Conservation (phyloP, 2,113 vertebrate species). For the Cynocephalus volans region DNA sequence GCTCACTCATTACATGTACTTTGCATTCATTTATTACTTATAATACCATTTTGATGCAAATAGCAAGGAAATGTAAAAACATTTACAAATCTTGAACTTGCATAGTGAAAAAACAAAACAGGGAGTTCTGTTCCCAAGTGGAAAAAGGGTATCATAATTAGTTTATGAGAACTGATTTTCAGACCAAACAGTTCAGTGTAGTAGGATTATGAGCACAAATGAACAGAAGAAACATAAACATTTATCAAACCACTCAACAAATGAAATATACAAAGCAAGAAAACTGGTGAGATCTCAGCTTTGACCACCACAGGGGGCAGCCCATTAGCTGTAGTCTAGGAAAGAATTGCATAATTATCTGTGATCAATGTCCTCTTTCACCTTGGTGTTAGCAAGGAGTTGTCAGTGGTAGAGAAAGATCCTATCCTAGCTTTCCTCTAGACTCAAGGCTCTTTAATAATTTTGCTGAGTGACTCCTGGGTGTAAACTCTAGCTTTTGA, state of each 20-base stretch:
- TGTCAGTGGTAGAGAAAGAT: not conserved
- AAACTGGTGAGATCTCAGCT: not conserved
- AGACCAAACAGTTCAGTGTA: not conserved
- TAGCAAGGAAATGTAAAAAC: not conserved
- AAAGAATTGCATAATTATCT: not conserved
- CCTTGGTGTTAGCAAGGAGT: not conserved
- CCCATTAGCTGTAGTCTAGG: not conserved
- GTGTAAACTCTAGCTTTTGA: constrained; percentile 68
- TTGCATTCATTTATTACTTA: not conserved
- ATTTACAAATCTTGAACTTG: not conserved
- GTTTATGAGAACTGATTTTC: constrained; percentile 1
- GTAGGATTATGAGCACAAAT: not conserved
- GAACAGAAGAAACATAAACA: not conserved
- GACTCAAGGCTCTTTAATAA: not conserved
- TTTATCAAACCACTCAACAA: not conserved
- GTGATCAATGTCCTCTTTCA: not conserved
- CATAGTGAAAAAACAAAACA: not conserved
- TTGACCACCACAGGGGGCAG: not conserved
- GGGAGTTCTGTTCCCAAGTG: not conserved
- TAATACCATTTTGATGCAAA: not conserved
- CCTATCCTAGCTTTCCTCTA: not conserved
- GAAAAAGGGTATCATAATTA: not conserved
- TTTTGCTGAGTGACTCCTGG: constrained; percentile 65
- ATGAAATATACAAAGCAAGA: not conserved
- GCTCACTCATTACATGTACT: not conserved